Base-by-base conservation (phyloP, 1,140 invertebrate genomes). In the Cydia amplana region DNA sequence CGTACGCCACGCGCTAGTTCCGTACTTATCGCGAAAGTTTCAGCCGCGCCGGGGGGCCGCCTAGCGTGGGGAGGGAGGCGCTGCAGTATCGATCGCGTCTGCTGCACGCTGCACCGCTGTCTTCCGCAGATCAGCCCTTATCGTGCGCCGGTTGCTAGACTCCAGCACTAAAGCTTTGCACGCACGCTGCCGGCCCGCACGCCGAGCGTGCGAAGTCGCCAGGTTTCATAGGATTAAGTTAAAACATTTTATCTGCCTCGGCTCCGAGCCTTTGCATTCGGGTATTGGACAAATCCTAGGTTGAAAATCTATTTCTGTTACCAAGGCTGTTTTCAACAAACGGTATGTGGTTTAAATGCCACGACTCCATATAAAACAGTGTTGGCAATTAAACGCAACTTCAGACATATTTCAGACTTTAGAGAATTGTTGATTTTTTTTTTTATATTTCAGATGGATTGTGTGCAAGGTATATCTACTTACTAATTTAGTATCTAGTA, bases 11-110 rank as follows among this genome's bases (percentile, higher is more conserved):
- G 89, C 91, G 91, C 85, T 92, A 92, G 89, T 92, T 91, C 85
- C 82, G 86, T 91, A 92, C 89, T 92, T 91, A 91, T 92, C 89
- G 89, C 89, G 85, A 91, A 92, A 92, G 81, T 92, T 92, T 91
- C 91, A 91, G 89, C 87, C 87, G 86, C 32, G 83, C 84, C 82
- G 80, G 73, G 63, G 80, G 80, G 78, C 75, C 78, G 74, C 78
- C 51, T 65, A 46, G 40, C 46, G 78, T 77, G 77, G 79, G 75
- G 76, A 63, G 49, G 79, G 77, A 51, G 77, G 78, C 84, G 82
- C 82, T 90, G 88, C 91, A 91, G 79, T 92, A 92, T 92, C 91
- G 91, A 92, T 91, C 88, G 86, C 81, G 91, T 91, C 89, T 91
- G 85, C 86, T 90, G 89, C 87, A 88, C 87, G 85, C 81, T 87